Evolutionary conservation across 2,113 vertebrate genomes (phyloP), one percentile per base, ranked within the genome.

Genomic region (Pomatorhinus ruficollis): DNA sequence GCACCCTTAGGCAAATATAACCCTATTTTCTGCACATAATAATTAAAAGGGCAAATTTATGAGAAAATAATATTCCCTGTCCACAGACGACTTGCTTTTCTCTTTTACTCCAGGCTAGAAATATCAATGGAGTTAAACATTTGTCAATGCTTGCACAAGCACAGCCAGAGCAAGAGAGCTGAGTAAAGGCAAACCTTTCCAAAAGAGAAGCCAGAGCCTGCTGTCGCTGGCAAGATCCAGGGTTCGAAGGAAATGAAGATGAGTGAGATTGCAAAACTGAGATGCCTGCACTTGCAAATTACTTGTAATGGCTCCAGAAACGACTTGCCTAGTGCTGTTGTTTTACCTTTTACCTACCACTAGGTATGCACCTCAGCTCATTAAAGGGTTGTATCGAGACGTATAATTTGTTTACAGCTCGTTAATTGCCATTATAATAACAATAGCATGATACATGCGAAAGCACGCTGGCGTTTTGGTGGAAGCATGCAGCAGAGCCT

Each of bases 331-430:
- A 23, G 52, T 11, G n/a, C 75, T 95, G 91, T 72, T 89, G 78
- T 30, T 93, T 92, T 72, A 90, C 96, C 91, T 96, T 97, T 97
- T 93, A 83, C 94, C 95, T 95, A 89, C 78, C 54, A 80, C 59
- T 39, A 93, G 89, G 69, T 74, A 94, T 80, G 87, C 89, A 80
- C 50, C 66, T 80, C 42, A 83, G 22, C 69, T 91, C 79, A 87
- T 93, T 81, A 89, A 44, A 72, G 65, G 56, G 44, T 24, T 68
- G 60, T 56, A 81, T 56, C 15, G 5, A 90, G 83, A 66, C 65
- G 30, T 12, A 40, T 79, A 57, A 92, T 83, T 93, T 94, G 89
- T 75, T 95, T 95, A 87, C 77, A 54, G 60, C 75, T 76, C 39
- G 30, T 80, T 54, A 64, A 72, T 74, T 81, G 24, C 54, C 78